Conservation (phyloP, 1,140 invertebrate genomes). For the Drosophila arizonae region DNA sequence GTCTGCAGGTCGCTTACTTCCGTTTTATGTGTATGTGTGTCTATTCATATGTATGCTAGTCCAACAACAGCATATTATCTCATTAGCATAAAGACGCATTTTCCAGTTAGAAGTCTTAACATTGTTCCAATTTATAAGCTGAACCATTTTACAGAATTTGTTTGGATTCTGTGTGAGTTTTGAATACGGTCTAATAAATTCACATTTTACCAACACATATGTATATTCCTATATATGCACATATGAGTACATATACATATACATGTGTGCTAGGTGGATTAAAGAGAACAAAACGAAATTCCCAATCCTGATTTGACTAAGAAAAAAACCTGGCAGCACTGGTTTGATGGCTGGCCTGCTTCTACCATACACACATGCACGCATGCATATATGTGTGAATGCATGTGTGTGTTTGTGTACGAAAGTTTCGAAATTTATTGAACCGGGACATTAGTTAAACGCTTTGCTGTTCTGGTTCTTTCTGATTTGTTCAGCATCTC, state of each 20-base stretch:
- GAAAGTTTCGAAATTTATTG: conserved; percentile 44
- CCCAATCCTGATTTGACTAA: conserved; percentile 15
- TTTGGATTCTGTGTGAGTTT: background rate
- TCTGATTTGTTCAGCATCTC: conserved; percentile 44
- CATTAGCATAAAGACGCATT: conserved; percentile 71
- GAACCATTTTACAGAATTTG: too few relatives aligned
- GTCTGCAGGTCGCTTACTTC: conserved; percentile 63
- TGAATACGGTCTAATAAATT: too few relatives aligned
- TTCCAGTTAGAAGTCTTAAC: conserved; percentile 59
- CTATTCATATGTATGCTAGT: conserved; percentile 1
- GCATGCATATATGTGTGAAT: background rate
- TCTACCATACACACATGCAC: conserved; percentile 1
- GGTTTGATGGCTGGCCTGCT: background rate
- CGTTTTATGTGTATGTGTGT: conserved; percentile 30
- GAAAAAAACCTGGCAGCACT: background rate
- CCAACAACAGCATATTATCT: conserved; percentile 40
- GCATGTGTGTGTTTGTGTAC: too few relatives aligned
- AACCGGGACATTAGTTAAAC: conserved; percentile 46
- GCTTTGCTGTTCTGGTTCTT: conserved; percentile 45
- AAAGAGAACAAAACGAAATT: background rate
- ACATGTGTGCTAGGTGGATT: too few relatives aligned
- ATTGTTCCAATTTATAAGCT: conserved; percentile 29
- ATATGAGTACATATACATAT: too few relatives aligned
- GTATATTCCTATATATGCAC: too few relatives aligned
- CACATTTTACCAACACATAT: too few relatives aligned